Evolutionary conservation across 2,888 invertebrate genomes (phyloP).

Genomic region (Volucella inflata): DNA sequence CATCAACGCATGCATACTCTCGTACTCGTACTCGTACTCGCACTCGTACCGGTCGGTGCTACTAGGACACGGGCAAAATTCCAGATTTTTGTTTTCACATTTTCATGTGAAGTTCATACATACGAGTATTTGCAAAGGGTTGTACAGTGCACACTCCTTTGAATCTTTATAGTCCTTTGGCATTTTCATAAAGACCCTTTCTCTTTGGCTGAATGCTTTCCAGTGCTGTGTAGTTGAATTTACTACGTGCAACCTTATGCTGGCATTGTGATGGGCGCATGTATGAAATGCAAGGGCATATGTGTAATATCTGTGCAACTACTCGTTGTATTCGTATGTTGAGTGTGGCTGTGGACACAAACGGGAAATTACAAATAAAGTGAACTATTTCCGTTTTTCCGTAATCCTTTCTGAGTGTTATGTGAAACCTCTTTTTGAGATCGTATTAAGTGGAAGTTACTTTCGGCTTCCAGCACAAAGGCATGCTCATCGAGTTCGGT

Average conservation of each 20-base stretch:
- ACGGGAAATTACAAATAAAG: constrained; percentile 70
- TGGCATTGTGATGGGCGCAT: constrained; percentile 17
- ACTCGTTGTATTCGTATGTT: too few relatives aligned
- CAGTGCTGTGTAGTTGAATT: constrained; percentile 20
- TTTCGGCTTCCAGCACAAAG: constrained; percentile 7
- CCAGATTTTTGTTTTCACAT: constrained; percentile 42
- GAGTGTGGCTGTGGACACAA: constrained; percentile 45
- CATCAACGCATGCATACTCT: constrained; percentile 63
- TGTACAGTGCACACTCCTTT: constrained; percentile 40
- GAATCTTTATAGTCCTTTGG: constrained; percentile 42
- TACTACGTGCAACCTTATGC: constrained; percentile 25
- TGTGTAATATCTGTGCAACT: constrained; percentile 14
- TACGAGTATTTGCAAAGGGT: too few relatives aligned
- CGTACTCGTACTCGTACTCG: too few relatives aligned
- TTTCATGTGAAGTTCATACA: constrained; percentile 30
- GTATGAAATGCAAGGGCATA: constrained; percentile 4
- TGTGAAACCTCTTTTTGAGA: background rate
- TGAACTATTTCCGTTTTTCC: constrained; percentile 55
- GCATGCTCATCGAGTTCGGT: too few relatives aligned
- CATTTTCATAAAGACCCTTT: background rate
- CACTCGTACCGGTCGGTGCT: too few relatives aligned
- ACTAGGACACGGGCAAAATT: constrained; percentile 42
- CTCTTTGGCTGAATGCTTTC: constrained; percentile 4
- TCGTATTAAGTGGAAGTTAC: constrained; percentile 32
- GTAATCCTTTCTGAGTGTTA: constrained; percentile 36